These are phyloP conservation scores for Meda fulgida DNA, from an alignment of 2,797 vertebrate genomes.

Conservation along the genomic window DNA sequence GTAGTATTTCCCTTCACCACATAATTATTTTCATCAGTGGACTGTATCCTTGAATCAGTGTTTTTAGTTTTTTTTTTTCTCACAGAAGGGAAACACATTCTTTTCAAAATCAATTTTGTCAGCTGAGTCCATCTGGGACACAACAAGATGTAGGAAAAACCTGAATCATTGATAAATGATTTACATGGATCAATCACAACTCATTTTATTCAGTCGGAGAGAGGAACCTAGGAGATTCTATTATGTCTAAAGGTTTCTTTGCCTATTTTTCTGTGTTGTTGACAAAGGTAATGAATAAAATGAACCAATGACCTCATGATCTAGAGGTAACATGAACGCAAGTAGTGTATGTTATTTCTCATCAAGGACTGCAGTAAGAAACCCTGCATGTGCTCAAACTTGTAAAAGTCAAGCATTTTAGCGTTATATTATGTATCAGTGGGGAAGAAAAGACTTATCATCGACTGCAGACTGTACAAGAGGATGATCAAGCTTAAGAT, in stretches of 20 bases:
- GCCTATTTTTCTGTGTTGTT: neutral
- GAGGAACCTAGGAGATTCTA: constrained; percentile 2
- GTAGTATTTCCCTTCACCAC: too few species aligned
- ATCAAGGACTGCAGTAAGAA: neutral
- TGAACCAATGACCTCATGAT: neutral
- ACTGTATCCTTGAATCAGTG: neutral
- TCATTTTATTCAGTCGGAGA: neutral
- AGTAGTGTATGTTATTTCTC: neutral
- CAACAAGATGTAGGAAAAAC: neutral
- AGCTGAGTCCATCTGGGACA: neutral
- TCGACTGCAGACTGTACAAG: neutral
- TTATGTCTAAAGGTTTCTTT: neutral
- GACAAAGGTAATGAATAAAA: neutral
- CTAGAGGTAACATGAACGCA: neutral
- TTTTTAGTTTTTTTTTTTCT: neutral
- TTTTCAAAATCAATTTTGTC: constrained; percentile 12
- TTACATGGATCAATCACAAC: constrained; percentile 14
- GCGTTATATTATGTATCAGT: neutral
- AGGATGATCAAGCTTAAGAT: neutral
- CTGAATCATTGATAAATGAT: constrained; percentile 30
- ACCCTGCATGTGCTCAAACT: neutral
- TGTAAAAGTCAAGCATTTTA: constrained; percentile 2
- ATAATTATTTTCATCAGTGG: too few species aligned
- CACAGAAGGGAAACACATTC: neutral
- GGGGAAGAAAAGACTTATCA: constrained; percentile 21